Base-by-base conservation (phyloP, 2,888 invertebrate species). In the Melanostoma scalare region DNA sequence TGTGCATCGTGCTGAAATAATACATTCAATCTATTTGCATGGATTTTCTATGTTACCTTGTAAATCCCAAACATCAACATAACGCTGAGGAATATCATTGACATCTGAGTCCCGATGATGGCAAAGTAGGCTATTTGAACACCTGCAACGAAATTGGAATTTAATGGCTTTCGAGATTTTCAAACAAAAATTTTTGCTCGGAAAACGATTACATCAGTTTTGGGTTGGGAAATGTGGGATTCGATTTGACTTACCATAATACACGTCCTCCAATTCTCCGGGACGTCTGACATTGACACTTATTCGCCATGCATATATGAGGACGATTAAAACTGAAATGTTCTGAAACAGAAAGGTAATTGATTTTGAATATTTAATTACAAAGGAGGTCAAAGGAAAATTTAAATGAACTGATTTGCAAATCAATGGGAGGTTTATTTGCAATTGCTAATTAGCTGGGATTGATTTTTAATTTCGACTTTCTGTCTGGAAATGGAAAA, bases 61-160 rank as follows among this genome's bases (percentile, higher is more conserved):
- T 94, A 93, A 90, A 95, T 94, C 86, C 95, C 95, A 90, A 95
- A 93, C 88, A 95, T 93, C 76, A 95, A 92, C 87, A 94, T 93
- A 91, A 95, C 93, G 89, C 95, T 95, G 73, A 95, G 92, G 76
- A 94, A 92, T 86, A 95, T 94, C 94, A 95, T 95, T 88, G 95
- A 95, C 92, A 95, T 93, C 91, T 95, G 95, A 58, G 95, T 95
- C 89, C 95, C 95, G 90, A 95, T 95, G 87, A 95, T 95, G 87
- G 95, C 95, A 87, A 95, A 93, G 91, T 95, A 95, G 86, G 95
- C 95, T 91, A 95, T 95, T 93, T 95, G 95, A 88, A 95, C 95
- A 92, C 95, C 95, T 95, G 94, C 58, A 94, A 94, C 30, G 55
- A n/a, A 50, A 56, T 52, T 30, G 44, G 46, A 71, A 48, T 33